Evolutionary conservation across 2,888 invertebrate genomes (phyloP).

Genomic region (Lepidochrysops patricia): DNA sequence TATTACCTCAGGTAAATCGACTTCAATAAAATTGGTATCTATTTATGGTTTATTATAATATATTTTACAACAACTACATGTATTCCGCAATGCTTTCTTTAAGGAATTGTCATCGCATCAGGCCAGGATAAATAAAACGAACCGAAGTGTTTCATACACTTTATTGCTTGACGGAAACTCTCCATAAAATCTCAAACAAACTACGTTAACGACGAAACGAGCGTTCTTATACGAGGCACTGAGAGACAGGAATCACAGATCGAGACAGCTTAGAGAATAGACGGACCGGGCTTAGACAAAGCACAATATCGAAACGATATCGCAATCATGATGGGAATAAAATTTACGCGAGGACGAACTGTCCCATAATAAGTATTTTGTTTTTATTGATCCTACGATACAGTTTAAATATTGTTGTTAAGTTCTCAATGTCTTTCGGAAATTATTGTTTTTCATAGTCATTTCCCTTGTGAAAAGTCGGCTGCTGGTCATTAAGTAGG

Average conservation of each 20-base stretch:
- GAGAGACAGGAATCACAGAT: conserved; percentile 76
- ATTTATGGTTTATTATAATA: no score
- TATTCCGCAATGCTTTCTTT: no score
- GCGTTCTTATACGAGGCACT: conserved; percentile 69
- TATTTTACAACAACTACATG: no score
- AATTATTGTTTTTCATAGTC: neutral
- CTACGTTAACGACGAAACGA: conserved; percentile 72
- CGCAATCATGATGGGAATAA: no score
- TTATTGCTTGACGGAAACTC: conserved; percentile 73
- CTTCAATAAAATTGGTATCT: no score
- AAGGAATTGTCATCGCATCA: no score
- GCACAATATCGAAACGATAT: neutral
- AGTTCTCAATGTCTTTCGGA: neutral
- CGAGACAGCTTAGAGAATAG: conserved; percentile 63
- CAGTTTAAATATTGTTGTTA: neutral
- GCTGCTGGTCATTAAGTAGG: no score
- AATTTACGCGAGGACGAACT: neutral
- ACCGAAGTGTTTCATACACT: conserved; percentile 68
- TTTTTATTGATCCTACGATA: neutral
- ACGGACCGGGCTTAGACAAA: neutral
- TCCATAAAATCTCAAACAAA: conserved; percentile 73
- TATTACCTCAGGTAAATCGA: no score
- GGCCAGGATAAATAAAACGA: conserved; percentile 51
- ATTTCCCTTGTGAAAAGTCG: no score
- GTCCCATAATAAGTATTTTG: neutral